Conservation (phyloP, 2,888 invertebrate species). For the Hipparchia semele region DNA sequence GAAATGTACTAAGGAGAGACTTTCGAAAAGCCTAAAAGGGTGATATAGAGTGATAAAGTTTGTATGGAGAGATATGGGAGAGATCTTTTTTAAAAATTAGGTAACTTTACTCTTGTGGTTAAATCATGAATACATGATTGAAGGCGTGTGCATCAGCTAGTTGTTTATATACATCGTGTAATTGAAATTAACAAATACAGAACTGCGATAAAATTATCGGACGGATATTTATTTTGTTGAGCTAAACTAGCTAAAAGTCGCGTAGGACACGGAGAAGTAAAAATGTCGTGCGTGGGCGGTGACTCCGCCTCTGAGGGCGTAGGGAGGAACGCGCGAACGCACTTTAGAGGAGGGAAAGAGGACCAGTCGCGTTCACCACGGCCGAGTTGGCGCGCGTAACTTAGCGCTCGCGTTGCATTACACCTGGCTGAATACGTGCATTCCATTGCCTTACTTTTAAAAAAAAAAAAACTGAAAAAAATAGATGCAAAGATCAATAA, state of each 20-base stretch:
- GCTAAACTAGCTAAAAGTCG: conserved; percentile 49
- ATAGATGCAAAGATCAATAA: neutral
- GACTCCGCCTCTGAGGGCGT: conserved; percentile 70
- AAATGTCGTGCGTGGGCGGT: conserved; percentile 52
- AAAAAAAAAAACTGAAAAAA: conserved; percentile 13
- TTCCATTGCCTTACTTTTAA: conserved; percentile 30
- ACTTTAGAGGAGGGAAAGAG: conserved; percentile 67
- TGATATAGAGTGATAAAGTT: no score
- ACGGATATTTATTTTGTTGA: neutral
- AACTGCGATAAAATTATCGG: conserved; percentile 11
- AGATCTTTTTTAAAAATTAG: no score
- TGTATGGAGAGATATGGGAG: no score
- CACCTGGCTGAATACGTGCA: conserved; percentile 45
- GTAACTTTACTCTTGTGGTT: no score
- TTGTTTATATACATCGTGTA: no score
- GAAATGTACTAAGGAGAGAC: no score
- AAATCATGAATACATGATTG: no score
- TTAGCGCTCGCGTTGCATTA: conserved; percentile 40
- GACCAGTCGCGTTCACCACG: conserved; percentile 73
- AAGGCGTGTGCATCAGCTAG: no score
- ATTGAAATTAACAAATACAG: neutral
- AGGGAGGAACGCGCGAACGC: conserved; percentile 69
- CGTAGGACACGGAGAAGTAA: conserved; percentile 41
- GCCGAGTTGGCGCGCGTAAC: conserved; percentile 72
- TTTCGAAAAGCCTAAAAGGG: no score